Evolutionary conservation across 2,113 vertebrate genomes (phyloP).

Genomic region (Cochlearius cochlearius): DNA sequence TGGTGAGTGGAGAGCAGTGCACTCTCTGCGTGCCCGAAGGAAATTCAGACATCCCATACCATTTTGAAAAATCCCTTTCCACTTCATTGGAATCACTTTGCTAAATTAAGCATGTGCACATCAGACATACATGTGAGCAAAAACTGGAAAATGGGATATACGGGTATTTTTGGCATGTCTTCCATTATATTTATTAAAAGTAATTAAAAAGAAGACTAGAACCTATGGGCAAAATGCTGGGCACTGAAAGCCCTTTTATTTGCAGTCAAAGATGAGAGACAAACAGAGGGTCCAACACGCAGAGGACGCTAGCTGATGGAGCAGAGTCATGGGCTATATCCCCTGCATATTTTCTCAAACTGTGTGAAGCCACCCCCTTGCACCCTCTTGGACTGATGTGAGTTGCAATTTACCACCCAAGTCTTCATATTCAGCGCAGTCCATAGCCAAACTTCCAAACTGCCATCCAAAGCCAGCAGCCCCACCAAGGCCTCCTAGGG

Average conservation of each 20-base stretch:
- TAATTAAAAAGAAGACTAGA: background rate
- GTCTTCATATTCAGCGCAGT: background rate
- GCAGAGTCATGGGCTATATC: background rate
- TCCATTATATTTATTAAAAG: background rate
- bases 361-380: background rate
- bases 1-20: background rate
- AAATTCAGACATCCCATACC: background rate
- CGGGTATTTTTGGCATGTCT: background rate
- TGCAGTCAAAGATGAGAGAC: background rate
- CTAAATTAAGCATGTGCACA: background rate
- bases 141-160: background rate
- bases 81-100: background rate
- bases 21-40: background rate
- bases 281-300: background rate
- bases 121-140: background rate
- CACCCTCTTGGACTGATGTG: accelerated
- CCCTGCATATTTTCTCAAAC: background rate
- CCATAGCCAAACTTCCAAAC: background rate
- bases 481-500: background rate
- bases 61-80: background rate
- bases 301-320: background rate
- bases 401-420: background rate
- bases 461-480: background rate
- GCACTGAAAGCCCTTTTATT: background rate
- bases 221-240: background rate